These are phyloP conservation scores for Pseudopodoces humilis DNA, from an alignment of 2,113 vertebrate species.

Conservation along the genomic window DNA sequence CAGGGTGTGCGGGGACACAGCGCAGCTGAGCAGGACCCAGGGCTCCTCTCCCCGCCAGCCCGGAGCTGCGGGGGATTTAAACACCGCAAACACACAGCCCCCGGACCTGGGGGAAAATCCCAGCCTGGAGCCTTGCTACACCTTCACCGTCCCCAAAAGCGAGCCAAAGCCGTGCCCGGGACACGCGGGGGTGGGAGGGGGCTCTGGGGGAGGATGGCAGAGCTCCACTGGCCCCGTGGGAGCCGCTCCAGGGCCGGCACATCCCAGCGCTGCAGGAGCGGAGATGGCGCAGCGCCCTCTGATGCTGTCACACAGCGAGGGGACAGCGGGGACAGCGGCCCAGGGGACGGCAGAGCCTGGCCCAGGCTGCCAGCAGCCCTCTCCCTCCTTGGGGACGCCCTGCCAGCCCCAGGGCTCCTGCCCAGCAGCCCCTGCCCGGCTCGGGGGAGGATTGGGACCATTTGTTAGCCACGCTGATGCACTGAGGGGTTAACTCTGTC, in stretches of 20 bases:
- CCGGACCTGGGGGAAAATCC: fast-evolving
- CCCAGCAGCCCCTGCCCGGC: neutral
- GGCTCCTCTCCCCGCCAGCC: neutral
- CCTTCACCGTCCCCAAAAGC: fast-evolving
- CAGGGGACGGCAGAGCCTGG: neutral
- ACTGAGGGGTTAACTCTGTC: neutral
- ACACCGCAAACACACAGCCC: fast-evolving
- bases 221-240: fast-evolving
- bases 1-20: neutral
- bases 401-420: neutral
- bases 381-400: fast-evolving
- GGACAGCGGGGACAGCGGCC: neutral
- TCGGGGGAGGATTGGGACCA: fast-evolving
- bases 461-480: neutral
- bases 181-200: neutral
- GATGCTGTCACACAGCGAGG: neutral
- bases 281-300: constrained; percentile 30
- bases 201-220: neutral
- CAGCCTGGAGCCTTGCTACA: neutral
- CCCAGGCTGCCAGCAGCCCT: neutral
- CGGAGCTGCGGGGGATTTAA: neutral
- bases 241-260: neutral
- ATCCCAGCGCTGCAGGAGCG: neutral
- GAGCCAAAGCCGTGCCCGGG: fast-evolving
- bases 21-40: fast-evolving